phyloP scores from a whole-genome alignment of 1,140 invertebrate genomes.

The Caenorhabditis brenneri region DNA sequence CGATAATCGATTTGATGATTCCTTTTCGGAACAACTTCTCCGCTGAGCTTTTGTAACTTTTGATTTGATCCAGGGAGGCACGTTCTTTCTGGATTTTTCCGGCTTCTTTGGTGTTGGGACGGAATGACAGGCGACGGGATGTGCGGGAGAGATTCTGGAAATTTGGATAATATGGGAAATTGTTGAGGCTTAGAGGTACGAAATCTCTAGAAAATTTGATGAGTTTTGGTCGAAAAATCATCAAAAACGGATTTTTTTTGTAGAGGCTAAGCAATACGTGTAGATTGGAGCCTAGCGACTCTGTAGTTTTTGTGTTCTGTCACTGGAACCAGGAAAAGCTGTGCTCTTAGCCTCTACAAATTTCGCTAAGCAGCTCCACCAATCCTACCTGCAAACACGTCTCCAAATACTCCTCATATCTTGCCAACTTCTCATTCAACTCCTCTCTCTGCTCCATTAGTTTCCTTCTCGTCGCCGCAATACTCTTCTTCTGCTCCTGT shows the following conservation, averaged over 20 bases:
- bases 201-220: too few relatives aligned
- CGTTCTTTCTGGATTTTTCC: constrained; percentile 36
- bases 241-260: too few relatives aligned
- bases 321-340: too few relatives aligned
- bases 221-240: too few relatives aligned
- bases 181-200: too few relatives aligned
- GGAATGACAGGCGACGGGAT: constrained; percentile 31
- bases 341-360: too few relatives aligned
- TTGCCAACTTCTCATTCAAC: constrained; percentile 35
- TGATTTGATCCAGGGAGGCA: not conserved
- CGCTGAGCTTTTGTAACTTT: constrained; percentile 25
- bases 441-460: constrained; percentile 46
- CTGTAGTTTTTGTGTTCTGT: too few relatives aligned
- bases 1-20: constrained; percentile 28
- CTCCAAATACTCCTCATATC: constrained; percentile 52
- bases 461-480: constrained; percentile 41
- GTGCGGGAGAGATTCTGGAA: not conserved
- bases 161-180: too few relatives aligned
- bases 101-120: constrained; percentile 33
- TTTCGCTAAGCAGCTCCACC: too few relatives aligned
- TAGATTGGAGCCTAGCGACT: too few relatives aligned
- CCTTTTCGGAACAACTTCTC: constrained; percentile 51
- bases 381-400: constrained; percentile 46
- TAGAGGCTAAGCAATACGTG: too few relatives aligned
- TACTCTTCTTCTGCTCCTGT: constrained; percentile 42